Evolutionary conservation across 1,140 invertebrate species (phyloP).

Genomic region (Amyelois transitella): DNA sequence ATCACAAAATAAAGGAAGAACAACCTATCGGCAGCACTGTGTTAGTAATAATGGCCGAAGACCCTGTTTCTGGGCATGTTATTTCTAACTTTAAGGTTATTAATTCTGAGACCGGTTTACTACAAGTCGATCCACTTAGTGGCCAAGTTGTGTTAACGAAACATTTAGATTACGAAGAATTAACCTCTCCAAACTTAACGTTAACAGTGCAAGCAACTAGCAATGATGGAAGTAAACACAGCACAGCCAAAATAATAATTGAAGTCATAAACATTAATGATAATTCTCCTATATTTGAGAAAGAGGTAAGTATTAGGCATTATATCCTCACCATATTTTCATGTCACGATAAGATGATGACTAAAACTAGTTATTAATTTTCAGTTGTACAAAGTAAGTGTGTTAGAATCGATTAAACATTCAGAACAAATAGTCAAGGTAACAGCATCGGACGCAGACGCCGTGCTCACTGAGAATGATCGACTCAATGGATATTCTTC

Average conservation of each 20-base stretch:
- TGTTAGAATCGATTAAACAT: constrained; percentile 81
- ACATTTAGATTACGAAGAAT: constrained; percentile 83
- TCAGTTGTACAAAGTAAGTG: constrained; percentile 80
- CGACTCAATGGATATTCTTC: constrained; percentile 79
- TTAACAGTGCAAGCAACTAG: constrained; percentile 83
- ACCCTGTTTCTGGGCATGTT: constrained; percentile 79
- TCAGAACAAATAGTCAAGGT: constrained; percentile 81
- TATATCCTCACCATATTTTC: not conserved
- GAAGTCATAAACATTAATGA: constrained; percentile 86
- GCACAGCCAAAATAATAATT: constrained; percentile 81
- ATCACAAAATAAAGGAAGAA: constrained; percentile 83
- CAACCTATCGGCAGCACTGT: constrained; percentile 85
- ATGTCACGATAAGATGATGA: no score
- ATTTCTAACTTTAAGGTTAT: constrained; percentile 78
- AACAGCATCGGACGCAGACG: constrained; percentile 82
- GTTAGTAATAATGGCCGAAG: constrained; percentile 83
- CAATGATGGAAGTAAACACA: constrained; percentile 80
- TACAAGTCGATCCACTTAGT: constrained; percentile 79
- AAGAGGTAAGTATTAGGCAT: constrained; percentile 64
- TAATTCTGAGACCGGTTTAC: constrained; percentile 62
- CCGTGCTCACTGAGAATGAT: constrained; percentile 76
- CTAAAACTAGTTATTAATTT: no score
- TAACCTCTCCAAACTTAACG: constrained; percentile 79
- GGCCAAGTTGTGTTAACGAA: constrained; percentile 83
- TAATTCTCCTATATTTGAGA: constrained; percentile 83